Base-by-base conservation (phyloP, 2,888 invertebrate genomes). In the Brachynemurus nebulosus region DNA sequence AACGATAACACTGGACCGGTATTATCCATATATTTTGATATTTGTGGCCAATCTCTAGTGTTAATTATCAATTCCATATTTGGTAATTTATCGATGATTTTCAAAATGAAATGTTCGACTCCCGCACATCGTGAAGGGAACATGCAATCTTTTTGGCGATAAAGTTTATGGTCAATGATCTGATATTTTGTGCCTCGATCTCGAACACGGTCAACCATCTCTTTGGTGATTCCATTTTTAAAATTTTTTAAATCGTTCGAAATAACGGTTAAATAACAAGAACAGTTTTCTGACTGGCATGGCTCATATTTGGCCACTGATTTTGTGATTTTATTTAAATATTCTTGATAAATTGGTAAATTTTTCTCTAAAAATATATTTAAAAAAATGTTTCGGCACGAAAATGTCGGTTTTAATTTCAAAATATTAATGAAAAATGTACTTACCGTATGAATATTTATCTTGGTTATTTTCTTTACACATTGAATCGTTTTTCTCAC, bases 121-220 rank as follows among this genome's bases (percentile, higher is more conserved):
- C 95, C 95, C 47, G 78, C 70, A 64, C 95, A 96, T 53, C 96
- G 74, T 11, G 89, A 78, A 27, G 93, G 93, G 63, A 96, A 97
- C 75, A 90, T 84, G 56, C 95, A 96, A 34, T 80, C 75, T 44
- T 74, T 72, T 50, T 90, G 80, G 40, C 95, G 71, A 59, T 86
- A 95, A 9, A 97, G 62, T 52, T 74, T 74, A 40, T 86, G 78
- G 54, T 80, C 64, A 47, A 89, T 78, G 49, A 96, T 80, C 71
- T 95, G 85, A 59, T 93, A 92, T 49, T 76, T 75, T 1, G 79
- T 79, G 2, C 84, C 86, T 53, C 75, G 78, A 53, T 62, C 52
- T 40, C 58, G 65, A 27, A 83, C 74, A 37, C 62, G 59, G 34
- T 76, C 66, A 51, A 91, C 72, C 59, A 76, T 66, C 50, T 78